Evolutionary conservation across 2,797 vertebrate genomes (phyloP).

Genomic region (Thaleichthys pacificus): DNA sequence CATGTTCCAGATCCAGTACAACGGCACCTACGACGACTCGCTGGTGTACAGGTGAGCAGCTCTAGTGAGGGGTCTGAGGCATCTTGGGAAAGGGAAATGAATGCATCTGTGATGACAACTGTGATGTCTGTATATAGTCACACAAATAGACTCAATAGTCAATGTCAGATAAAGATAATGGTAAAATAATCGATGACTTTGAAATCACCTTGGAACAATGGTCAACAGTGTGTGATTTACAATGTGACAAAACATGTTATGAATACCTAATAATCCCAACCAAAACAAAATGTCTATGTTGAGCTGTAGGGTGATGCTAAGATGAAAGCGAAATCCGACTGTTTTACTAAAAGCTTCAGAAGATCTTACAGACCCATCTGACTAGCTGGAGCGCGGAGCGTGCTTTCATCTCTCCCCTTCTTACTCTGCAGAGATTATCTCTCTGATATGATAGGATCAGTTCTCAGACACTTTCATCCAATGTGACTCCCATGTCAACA

Average conservation of each 20-base stretch:
- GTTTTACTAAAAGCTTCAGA: constrained; percentile 54
- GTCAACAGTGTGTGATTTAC: constrained; percentile 42
- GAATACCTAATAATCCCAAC: constrained; percentile 70
- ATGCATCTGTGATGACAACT: neutral
- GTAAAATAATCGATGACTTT: constrained; percentile 41
- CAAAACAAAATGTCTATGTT: constrained; percentile 61
- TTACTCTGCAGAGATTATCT: constrained; percentile 37
- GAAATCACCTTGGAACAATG: constrained; percentile 43
- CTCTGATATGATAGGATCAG: constrained; percentile 36
- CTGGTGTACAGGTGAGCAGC: constrained; percentile 93
- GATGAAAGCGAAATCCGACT: constrained; percentile 57
- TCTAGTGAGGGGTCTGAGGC: no score
- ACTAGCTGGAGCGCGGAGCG: constrained; percentile 22
- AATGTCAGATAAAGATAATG: constrained; percentile 42
- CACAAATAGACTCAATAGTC: constrained; percentile 48
- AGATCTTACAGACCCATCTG: constrained; percentile 38
- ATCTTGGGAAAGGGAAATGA: no score
- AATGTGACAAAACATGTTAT: constrained; percentile 52
- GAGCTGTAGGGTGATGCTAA: constrained; percentile 48
- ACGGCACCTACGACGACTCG: constrained; percentile 97
- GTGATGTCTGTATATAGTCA: constrained; percentile 45
- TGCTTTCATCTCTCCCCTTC: constrained; percentile 51
- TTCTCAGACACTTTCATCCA: constrained; percentile 16
- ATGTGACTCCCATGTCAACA: constrained; percentile 39
- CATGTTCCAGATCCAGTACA: constrained; percentile 99